These are phyloP conservation scores for Ardeotis arabs DNA, from an alignment of 2,113 vertebrate genomes.

Conservation along the genomic window DNA sequence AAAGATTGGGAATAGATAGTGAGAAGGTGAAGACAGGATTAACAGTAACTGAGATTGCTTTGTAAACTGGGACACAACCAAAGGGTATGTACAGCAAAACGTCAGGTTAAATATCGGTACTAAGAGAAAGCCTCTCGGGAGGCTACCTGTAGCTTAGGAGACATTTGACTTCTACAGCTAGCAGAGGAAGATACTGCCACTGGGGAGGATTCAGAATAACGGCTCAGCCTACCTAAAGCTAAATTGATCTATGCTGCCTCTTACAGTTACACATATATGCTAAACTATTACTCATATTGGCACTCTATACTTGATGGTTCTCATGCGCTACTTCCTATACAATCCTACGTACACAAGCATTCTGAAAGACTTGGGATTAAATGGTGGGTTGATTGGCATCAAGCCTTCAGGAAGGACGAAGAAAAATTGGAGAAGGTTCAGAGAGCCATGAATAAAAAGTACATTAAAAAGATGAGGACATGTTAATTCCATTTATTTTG, in stretches of 20 bases:
- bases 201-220: background rate
- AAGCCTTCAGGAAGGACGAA: background rate
- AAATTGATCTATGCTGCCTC: background rate
- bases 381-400: background rate
- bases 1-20: background rate
- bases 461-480: background rate
- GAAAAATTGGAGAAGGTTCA: background rate
- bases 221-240: background rate
- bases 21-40: background rate
- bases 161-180: background rate
- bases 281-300: background rate
- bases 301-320: background rate
- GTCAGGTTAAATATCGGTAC: background rate
- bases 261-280: background rate
- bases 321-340: background rate
- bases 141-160: background rate
- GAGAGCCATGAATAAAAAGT: background rate
- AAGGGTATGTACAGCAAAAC: background rate
- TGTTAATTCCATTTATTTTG: background rate
- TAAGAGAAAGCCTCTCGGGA: background rate
- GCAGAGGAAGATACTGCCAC: background rate
- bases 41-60: background rate
- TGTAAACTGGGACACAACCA: background rate
- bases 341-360: background rate
- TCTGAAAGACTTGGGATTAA: background rate